phyloP scores from a whole-genome alignment of 2,797 vertebrate genomes.

The Merluccius polli region DNA sequence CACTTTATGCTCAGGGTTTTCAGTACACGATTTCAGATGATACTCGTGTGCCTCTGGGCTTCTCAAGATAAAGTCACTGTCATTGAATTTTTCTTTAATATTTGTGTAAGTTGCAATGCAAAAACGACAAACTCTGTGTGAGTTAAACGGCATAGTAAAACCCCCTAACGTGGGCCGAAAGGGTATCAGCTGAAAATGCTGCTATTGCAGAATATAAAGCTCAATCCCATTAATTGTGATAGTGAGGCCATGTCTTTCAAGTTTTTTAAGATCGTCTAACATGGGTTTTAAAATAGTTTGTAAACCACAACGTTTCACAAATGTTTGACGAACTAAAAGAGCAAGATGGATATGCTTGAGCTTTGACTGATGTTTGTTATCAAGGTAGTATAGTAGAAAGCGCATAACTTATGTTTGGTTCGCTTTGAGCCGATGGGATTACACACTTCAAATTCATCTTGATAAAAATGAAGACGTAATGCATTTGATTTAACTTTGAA shows the following conservation, averaged over 20 bases:
- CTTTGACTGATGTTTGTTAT: constrained; percentile 20
- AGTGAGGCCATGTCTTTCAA: constrained; percentile 16
- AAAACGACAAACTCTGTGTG: constrained; percentile 16
- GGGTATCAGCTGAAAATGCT: constrained; percentile 26
- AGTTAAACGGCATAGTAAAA: too few relatives aligned
- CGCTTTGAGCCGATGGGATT: neutral
- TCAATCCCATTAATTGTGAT: constrained; percentile 10
- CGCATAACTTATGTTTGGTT: constrained; percentile 26
- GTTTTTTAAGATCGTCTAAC: constrained; percentile 13
- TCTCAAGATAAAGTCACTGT: constrained; percentile 20
- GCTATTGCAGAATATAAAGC: constrained; percentile 21
- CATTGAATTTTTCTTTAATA: constrained; percentile 13
- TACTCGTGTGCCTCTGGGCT: constrained; percentile 21
- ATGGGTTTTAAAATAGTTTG: constrained; percentile 24
- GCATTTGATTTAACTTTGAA: neutral
- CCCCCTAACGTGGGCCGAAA: constrained; percentile 34
- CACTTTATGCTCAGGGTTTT: constrained; percentile 1
- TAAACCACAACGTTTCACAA: constrained; percentile 16
- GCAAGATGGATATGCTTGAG: constrained; percentile 32
- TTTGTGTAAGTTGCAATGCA: constrained; percentile 25
- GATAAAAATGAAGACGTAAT: constrained; percentile 25
- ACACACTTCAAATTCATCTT: constrained; percentile 7
- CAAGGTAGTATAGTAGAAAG: constrained; percentile 19
- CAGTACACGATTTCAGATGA: constrained; percentile 14
- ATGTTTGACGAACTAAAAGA: constrained; percentile 13